phyloP scores from a whole-genome alignment of 1,140 invertebrate genomes.

The Bombus pascuorum region DNA sequence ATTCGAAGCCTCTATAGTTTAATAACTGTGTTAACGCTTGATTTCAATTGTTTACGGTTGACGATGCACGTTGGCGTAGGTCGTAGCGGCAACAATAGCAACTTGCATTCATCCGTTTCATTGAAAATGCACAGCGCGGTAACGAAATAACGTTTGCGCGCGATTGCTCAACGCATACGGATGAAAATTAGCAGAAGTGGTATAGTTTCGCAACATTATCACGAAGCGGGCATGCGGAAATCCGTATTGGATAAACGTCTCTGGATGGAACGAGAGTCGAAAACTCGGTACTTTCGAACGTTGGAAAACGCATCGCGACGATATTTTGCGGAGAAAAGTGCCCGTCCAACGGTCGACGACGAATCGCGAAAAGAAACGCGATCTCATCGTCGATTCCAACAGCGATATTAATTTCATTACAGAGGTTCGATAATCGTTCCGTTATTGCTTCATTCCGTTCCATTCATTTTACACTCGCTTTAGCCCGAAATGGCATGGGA shows the following conservation, averaged over 20 bases:
- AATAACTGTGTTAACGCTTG: background rate
- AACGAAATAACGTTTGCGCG: background rate
- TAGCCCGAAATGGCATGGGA: background rate
- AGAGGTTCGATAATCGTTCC: constrained; percentile 1
- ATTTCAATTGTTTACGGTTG: background rate
- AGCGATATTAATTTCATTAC: constrained; percentile 20
- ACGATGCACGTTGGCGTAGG: no score
- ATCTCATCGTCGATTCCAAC: background rate
- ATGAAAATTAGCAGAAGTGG: background rate
- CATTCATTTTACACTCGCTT: constrained; percentile 14
- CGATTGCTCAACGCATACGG: background rate
- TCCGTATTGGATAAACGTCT: no score
- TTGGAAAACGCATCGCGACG: background rate
- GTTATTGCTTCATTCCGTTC: background rate
- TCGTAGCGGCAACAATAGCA: background rate
- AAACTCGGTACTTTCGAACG: background rate
- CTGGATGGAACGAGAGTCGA: background rate
- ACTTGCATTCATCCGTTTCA: background rate
- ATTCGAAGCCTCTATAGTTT: no score
- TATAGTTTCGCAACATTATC: background rate
- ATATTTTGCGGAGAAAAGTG: background rate
- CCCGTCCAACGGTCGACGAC: background rate
- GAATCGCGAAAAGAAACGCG: background rate
- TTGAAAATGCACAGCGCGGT: background rate
- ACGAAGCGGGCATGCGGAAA: background rate